phyloP scores from a whole-genome alignment of 2,113 vertebrate genomes.

The Pseudorectes ferrugineus region DNA sequence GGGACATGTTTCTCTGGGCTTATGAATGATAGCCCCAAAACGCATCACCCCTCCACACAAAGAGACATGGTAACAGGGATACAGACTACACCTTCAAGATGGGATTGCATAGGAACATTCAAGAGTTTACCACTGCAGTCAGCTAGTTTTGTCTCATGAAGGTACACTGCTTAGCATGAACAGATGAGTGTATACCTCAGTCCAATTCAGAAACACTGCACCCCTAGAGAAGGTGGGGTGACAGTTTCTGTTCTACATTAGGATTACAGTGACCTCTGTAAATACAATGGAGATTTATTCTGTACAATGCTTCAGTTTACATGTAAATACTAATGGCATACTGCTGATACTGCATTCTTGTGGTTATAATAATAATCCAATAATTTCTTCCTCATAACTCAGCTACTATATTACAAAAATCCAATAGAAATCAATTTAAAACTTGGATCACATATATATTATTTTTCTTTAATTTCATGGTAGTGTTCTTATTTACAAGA shows the following conservation, averaged over 20 bases:
- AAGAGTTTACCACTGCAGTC: background rate
- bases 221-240: background rate
- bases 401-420: background rate
- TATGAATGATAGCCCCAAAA: slow-evolving; percentile 15
- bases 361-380: background rate
- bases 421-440: background rate
- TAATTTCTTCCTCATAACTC: background rate
- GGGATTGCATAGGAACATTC: background rate
- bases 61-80: background rate
- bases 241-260: background rate
- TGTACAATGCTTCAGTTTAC: background rate
- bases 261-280: background rate
- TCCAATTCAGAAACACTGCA: background rate
- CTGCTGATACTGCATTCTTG: background rate
- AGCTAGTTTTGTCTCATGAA: background rate
- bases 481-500: background rate
- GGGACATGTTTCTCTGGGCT: background rate
- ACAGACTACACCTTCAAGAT: background rate
- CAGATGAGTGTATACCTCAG: background rate
- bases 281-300: background rate
- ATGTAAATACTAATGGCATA: background rate
- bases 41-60: background rate
- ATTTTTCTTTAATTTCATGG: background rate
- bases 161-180: background rate
- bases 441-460: background rate